Percentiles rank a stretch among this genome's conserved stretches.
phyloP scores from a whole-genome alignment of 2,888 invertebrate species.

The Teinopalpus imperialis region DNA sequence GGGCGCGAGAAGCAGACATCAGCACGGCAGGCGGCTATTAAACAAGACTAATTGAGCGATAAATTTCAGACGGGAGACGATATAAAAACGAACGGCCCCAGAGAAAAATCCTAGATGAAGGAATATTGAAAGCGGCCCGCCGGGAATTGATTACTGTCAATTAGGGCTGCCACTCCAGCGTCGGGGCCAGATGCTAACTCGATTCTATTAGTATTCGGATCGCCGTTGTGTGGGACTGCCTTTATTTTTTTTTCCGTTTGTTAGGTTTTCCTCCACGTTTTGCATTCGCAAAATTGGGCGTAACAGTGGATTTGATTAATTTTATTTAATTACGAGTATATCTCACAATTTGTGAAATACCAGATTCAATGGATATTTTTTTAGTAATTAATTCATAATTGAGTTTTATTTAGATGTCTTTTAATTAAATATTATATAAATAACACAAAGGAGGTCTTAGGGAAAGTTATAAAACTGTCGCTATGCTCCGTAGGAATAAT shows the following conservation, averaged over 20 bases:
- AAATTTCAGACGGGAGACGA: constrained; percentile 78
- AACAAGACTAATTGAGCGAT: constrained; percentile 84
- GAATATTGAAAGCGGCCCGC: constrained; percentile 79
- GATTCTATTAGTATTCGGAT: constrained; percentile 46
- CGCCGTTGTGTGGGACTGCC: constrained; percentile 19
- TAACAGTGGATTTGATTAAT: constrained; percentile 23
- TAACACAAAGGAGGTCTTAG: too few relatives aligned
- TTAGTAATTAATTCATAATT: too few relatives aligned
- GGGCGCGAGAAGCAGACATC: constrained; percentile 78
- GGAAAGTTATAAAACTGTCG: too few relatives aligned
- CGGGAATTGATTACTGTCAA: constrained; percentile 80
- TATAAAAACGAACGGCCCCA: constrained; percentile 70
- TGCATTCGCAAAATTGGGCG: constrained; percentile 21
- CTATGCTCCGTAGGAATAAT: too few relatives aligned
- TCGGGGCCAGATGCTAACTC: constrained; percentile 66
- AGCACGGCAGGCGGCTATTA: constrained; percentile 81
- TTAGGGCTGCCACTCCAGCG: constrained; percentile 66
- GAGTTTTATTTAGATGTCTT: too few relatives aligned
- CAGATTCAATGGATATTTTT: too few relatives aligned
- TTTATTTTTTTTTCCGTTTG: constrained; percentile 20
- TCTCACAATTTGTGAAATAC: too few relatives aligned
- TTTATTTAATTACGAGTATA: constrained; percentile 1
- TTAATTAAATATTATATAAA: too few relatives aligned
- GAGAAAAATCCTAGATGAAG: constrained; percentile 69
- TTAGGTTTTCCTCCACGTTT: constrained; percentile 7